These are phyloP conservation scores for Cremastinae sp. DNA, from an alignment of 2,888 invertebrate genomes.

Conservation along the genomic window DNA sequence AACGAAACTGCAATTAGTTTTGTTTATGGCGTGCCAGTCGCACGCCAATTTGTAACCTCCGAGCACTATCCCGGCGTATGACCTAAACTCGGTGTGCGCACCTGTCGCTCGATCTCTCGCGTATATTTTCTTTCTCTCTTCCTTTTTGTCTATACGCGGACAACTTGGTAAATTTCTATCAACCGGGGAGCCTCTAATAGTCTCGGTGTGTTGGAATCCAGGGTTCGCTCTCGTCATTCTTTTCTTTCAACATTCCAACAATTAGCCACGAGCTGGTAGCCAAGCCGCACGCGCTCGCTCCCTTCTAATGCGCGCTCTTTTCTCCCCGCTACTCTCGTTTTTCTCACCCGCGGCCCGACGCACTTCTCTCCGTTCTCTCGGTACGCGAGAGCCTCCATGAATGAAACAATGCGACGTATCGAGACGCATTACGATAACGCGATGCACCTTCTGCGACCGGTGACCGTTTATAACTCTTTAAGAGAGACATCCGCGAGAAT, in stretches of 20 bases:
- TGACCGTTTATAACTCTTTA: too few species aligned
- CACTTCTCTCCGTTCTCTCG: too few species aligned
- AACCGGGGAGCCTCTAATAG: neutral
- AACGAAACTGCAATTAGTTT: conserved; percentile 68
- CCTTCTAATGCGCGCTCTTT: conserved; percentile 42
- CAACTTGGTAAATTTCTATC: conserved; percentile 6
- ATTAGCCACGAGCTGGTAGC: conserved; percentile 71
- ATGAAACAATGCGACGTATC: conserved; percentile 71
- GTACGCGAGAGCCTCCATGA: conserved; percentile 62
- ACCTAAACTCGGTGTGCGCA: neutral
- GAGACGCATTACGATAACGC: conserved; percentile 62
- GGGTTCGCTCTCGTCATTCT: conserved; percentile 44
- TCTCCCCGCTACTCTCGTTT: conserved; percentile 20
- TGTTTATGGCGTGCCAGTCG: conserved; percentile 65
- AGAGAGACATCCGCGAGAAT: too few species aligned
- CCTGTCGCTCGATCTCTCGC: conserved; percentile 1
- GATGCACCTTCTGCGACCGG: conserved; percentile 35
- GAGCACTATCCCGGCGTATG: neutral
- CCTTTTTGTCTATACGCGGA: conserved; percentile 12
- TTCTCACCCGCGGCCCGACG: neutral
- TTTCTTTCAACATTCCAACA: conserved; percentile 75
- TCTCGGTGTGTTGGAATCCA: conserved; percentile 56
- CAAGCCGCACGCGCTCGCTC: conserved; percentile 73
- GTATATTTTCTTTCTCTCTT: conserved; percentile 3
- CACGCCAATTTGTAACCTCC: conserved; percentile 64